Percentiles rank a stretch among this genome's conserved stretches.
phyloP scores from a whole-genome alignment of 2,113 vertebrate genomes.

The Plecotus auritus region DNA sequence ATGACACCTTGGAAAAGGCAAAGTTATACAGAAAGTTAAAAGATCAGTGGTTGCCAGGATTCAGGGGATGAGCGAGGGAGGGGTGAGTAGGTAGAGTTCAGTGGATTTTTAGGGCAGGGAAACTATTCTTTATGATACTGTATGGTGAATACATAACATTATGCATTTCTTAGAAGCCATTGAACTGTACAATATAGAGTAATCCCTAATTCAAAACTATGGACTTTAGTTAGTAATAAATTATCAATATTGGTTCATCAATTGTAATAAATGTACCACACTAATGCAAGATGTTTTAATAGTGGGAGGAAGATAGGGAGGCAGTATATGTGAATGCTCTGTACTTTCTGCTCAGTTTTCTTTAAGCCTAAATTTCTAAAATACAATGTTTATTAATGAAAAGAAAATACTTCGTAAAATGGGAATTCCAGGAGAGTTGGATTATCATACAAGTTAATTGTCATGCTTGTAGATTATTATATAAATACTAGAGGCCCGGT shows the following conservation, averaged over 20 bases:
- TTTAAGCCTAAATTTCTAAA: not conserved
- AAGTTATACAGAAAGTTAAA: not conserved
- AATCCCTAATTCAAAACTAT: not conserved
- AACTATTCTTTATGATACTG: not conserved
- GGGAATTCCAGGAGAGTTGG: not conserved
- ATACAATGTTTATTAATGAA: not conserved
- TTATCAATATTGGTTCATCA: not conserved
- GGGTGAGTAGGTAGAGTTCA: not conserved
- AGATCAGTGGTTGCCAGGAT: not conserved
- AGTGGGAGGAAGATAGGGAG: not conserved
- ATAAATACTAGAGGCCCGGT: not conserved
- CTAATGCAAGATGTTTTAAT: not conserved
- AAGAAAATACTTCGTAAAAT: not conserved
- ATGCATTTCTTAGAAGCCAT: not conserved
- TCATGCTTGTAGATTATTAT: not conserved
- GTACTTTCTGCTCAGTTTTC: not conserved
- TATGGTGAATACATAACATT: not conserved
- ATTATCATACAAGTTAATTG: not conserved
- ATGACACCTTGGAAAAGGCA: not conserved
- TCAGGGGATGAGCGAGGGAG: not conserved
- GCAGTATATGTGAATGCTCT: not conserved
- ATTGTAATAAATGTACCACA: not conserved
- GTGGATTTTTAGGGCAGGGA: not conserved
- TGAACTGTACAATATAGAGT: not conserved
- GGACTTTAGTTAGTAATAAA: conserved; percentile 7